Percentiles rank a stretch among this genome's conserved stretches.
phyloP scores from a whole-genome alignment of 2,888 invertebrate genomes.

The Protula sp. region DNA sequence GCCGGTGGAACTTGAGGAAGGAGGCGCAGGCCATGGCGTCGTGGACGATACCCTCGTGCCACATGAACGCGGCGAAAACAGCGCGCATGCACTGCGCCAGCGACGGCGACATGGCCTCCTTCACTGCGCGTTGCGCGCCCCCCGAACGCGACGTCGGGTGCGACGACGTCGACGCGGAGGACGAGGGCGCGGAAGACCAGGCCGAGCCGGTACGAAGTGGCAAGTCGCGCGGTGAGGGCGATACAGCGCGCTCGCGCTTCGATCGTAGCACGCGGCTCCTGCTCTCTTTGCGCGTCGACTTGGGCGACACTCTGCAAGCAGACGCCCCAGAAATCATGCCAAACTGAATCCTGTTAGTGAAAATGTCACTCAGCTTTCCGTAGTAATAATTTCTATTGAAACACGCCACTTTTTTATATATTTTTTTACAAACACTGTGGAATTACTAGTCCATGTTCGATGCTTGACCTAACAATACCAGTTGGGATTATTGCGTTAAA shows the following conservation, averaged over 20 bases:
- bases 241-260: slow-evolving; percentile 51
- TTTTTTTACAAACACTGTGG: no score
- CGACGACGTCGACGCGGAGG: not conserved
- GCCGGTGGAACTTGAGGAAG: slow-evolving; percentile 74
- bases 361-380: no score
- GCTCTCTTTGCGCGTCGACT: slow-evolving; percentile 58
- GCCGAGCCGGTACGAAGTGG: no score
- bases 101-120: slow-evolving; percentile 83
- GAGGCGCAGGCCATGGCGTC: slow-evolving; percentile 98
- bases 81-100: slow-evolving; percentile 88
- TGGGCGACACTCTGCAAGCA: slow-evolving; percentile 48
- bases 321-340: no score
- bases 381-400: no score
- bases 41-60: slow-evolving; percentile 96
- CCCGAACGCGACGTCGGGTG: slow-evolving; percentile 32
- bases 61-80: slow-evolving; percentile 90
- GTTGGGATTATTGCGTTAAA: no score
- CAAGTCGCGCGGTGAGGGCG: slow-evolving; percentile 47
- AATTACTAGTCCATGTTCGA: no score
- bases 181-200: no score
- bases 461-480: no score
- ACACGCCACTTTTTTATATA: no score
- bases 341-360: not conserved
- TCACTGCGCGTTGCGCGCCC: slow-evolving; percentile 54
- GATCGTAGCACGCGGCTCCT: slow-evolving; percentile 52